These are phyloP conservation scores for human DNA, from an alignment of 2,113 vertebrate species.

Conservation along the genomic window GRCh38 chr1:205190001-205190500, in stretches of 20 bases:
- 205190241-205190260: not conserved
- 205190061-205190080: not conserved
- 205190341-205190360: too few species aligned
- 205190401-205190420: too few species aligned
- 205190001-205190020: not conserved
- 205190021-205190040: not conserved
- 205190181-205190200: not conserved
- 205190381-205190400: too few species aligned
- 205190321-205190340: not conserved
- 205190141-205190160: not conserved
- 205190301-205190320: not conserved
- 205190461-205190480: too few species aligned
- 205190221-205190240: not conserved
- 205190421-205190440: too few species aligned
- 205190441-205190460: too few species aligned
- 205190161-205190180: not conserved
- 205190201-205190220: not conserved
- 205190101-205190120: not conserved
- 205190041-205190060: not conserved
- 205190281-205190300: not conserved
- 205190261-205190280: not conserved
- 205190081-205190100: conserved; percentile 12
- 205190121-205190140: not conserved
- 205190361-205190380: too few species aligned
- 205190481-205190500: too few species aligned